phyloP scores from a whole-genome alignment of 2,113 vertebrate species.

The Cryptotis parvus region DNA sequence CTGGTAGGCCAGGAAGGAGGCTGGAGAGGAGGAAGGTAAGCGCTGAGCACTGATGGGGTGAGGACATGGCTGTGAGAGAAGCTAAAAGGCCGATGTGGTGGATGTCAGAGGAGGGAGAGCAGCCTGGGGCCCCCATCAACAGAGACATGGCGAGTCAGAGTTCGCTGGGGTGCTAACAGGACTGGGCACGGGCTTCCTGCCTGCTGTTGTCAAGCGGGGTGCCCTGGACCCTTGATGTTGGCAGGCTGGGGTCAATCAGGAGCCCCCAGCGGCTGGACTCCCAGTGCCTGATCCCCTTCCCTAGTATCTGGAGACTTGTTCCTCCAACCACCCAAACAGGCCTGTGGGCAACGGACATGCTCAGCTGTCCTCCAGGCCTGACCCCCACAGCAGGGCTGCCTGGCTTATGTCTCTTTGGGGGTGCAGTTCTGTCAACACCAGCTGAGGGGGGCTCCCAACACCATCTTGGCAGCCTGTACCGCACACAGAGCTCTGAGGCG shows the following conservation, averaged over 20 bases:
- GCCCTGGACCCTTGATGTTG: neutral
- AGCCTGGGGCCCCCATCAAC: neutral
- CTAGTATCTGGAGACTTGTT: slow-evolving; percentile 15
- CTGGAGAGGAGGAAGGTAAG: neutral
- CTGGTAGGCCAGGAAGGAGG: neutral
- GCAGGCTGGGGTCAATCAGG: neutral
- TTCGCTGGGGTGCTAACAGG: neutral
- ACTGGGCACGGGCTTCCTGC: neutral
- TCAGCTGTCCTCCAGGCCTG: neutral
- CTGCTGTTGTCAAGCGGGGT: neutral
- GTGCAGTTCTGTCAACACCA: neutral
- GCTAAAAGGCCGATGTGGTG: neutral
- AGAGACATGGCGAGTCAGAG: neutral
- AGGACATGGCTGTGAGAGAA: neutral
- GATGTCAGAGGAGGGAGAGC: neutral
- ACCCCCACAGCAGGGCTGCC: neutral
- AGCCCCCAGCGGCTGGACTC: neutral
- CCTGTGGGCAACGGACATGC: neutral
- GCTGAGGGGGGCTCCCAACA: neutral
- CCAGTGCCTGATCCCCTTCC: neutral
- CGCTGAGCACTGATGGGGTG: neutral
- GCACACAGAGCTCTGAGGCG: neutral
- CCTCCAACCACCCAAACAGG: neutral
- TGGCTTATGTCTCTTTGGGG: neutral
- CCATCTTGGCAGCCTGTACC: neutral